Conservation (phyloP, 2,113 vertebrate species). For the Colossoma macropomum region DNA sequence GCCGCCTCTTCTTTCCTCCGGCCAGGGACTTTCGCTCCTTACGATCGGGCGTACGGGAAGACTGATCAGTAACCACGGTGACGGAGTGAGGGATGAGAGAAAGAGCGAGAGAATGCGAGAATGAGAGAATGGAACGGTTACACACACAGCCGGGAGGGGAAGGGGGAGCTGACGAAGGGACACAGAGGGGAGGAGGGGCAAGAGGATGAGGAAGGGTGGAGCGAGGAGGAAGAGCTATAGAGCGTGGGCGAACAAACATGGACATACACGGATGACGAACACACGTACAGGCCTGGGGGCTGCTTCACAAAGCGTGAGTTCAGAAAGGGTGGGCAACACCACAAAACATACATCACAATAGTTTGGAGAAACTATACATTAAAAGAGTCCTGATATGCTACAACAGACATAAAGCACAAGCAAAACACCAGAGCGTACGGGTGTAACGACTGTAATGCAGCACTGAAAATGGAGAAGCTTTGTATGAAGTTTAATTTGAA, state of each 20-base stretch:
- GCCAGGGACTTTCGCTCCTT: slow-evolving; percentile 94
- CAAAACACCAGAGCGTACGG: too few relatives aligned
- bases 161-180: slow-evolving; percentile 35
- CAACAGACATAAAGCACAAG: too few relatives aligned
- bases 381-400: too few relatives aligned
- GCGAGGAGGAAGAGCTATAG: slow-evolving; percentile 61
- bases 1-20: slow-evolving; percentile 89
- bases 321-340: too few relatives aligned
- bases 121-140: slow-evolving; percentile 77
- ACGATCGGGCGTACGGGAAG: slow-evolving; percentile 92
- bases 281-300: slow-evolving; percentile 19
- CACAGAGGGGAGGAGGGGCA: background rate
- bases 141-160: slow-evolving; percentile 70
- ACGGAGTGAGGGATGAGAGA: slow-evolving; percentile 80
- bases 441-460: too few relatives aligned
- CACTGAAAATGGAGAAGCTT: too few relatives aligned
- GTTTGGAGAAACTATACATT: too few relatives aligned
- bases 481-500: too few relatives aligned
- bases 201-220: slow-evolving; percentile 32
- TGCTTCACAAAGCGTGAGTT: background rate
- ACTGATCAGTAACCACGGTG: slow-evolving; percentile 84
- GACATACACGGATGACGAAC: background rate
- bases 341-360: too few relatives aligned
- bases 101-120: slow-evolving; percentile 76
- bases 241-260: slow-evolving; percentile 63